Evolutionary conservation across 2,113 vertebrate species (phyloP).

Genomic region (Callionymus lyra): DNA sequence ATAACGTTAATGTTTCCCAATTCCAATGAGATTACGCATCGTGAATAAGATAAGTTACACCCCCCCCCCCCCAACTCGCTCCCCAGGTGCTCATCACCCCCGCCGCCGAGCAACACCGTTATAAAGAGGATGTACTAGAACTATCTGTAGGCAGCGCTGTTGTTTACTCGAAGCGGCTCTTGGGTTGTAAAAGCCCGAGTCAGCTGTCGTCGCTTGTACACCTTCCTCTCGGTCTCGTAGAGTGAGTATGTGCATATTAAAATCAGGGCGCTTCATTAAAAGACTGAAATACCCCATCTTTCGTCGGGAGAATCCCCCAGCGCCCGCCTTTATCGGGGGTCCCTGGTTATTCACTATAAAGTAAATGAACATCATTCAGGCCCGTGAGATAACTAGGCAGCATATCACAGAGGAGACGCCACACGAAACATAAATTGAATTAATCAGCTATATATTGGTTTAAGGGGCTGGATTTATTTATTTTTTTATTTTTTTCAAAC

Average conservation of each 20-base stretch:
- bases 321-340: conserved; percentile 59
- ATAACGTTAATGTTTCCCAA: conserved; percentile 34
- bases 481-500: not conserved
- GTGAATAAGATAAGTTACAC: conserved; percentile 25
- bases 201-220: conserved; percentile 36
- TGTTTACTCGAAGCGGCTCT: conserved; percentile 41
- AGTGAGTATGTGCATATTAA: conserved; percentile 43
- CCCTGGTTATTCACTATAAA: conserved; percentile 52
- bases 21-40: conserved; percentile 19
- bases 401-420: conserved; percentile 39
- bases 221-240: conserved; percentile 35
- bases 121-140: conserved; percentile 39
- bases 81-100: conserved; percentile 43
- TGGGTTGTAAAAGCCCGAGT: conserved; percentile 40
- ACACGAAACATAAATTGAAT: conserved; percentile 63
- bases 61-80: no score
- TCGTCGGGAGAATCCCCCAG: conserved; percentile 45
- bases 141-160: conserved; percentile 29
- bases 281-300: conserved; percentile 57
- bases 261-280: conserved; percentile 59
- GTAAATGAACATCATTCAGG: conserved; percentile 52
- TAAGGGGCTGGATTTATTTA: conserved; percentile 40
- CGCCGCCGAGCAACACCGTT: conserved; percentile 35
- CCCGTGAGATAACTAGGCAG: conserved; percentile 57
- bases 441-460: conserved; percentile 64